Conservation (phyloP, 2,797 vertebrate genomes). For the Molossus molossus region DNA sequence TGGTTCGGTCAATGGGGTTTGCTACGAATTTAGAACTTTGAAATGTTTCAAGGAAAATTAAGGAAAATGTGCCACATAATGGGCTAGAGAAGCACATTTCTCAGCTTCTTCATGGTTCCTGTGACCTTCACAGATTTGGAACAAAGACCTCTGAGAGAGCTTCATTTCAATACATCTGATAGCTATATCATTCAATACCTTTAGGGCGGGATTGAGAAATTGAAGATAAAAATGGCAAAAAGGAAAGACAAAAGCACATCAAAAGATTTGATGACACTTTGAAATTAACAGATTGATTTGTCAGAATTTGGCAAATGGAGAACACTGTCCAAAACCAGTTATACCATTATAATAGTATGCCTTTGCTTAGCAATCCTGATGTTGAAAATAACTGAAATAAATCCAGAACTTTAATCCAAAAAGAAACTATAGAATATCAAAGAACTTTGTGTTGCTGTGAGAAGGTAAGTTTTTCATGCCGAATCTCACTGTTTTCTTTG, state of each 20-base stretch:
- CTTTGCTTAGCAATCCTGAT: neutral
- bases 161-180: conserved; percentile 58
- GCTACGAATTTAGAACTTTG: conserved; percentile 66
- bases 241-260: neutral
- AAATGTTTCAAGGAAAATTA: conserved; percentile 67
- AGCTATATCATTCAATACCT: conserved; percentile 34
- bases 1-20: conserved; percentile 76
- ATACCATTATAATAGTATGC: neutral
- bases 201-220: conserved; percentile 50
- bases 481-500: too few relatives aligned
- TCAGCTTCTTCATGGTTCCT: conserved; percentile 7
- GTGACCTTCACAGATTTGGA: conserved; percentile 60
- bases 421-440: neutral
- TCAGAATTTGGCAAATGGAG: neutral
- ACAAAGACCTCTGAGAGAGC: conserved; percentile 56
- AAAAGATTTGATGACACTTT: neutral
- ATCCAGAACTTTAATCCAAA: neutral
- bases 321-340: neutral
- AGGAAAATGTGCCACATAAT: conserved; percentile 2
- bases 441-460: too few relatives aligned
- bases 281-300: neutral
- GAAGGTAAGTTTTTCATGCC: too few relatives aligned
- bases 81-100: conserved; percentile 57
- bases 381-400: neutral
- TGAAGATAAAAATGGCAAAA: neutral